These are phyloP conservation scores for Heliothis virescens DNA, from an alignment of 1,140 invertebrate species.

Conservation along the genomic window DNA sequence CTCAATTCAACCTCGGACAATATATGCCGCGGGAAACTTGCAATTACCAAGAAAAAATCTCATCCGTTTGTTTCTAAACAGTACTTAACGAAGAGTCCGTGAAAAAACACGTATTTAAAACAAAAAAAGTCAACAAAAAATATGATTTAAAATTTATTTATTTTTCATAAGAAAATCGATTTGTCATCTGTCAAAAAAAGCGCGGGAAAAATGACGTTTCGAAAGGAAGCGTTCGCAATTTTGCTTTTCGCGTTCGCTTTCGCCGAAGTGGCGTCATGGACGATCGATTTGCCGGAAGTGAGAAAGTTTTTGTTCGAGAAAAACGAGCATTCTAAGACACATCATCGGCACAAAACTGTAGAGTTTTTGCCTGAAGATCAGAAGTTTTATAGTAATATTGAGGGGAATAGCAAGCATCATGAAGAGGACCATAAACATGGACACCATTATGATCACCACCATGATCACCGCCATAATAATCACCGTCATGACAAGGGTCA, in stretches of 20 bases:
- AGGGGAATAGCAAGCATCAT: slow-evolving; percentile 55
- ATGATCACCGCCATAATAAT: neutral
- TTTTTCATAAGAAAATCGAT: no score
- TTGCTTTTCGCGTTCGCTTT: slow-evolving; percentile 35
- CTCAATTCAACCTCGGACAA: slow-evolving; percentile 54
- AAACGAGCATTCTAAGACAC: slow-evolving; percentile 49
- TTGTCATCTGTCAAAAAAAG: no score
- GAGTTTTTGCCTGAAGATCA: slow-evolving; percentile 16
- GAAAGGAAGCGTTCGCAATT: slow-evolving; percentile 37
- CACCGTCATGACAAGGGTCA: no score
- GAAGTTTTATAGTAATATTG: slow-evolving; percentile 51
- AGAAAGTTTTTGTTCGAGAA: slow-evolving; percentile 62
- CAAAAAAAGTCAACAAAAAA: neutral
- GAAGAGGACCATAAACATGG: slow-evolving; percentile 22
- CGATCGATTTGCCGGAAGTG: slow-evolving; percentile 69
- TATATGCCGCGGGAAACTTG: slow-evolving; percentile 55
- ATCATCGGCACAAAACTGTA: slow-evolving; percentile 48
- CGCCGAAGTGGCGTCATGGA: slow-evolving; percentile 66
- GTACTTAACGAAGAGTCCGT: slow-evolving; percentile 42
- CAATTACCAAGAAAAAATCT: slow-evolving; percentile 54
- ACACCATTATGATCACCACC: neutral
- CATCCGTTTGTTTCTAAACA: slow-evolving; percentile 50
- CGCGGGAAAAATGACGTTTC: slow-evolving; percentile 34
- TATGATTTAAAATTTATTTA: slow-evolving; percentile 6
- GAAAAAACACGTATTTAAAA: slow-evolving; percentile 41